Conservation (phyloP, 1,140 invertebrate species). For the Bombus impatiens region DNA sequence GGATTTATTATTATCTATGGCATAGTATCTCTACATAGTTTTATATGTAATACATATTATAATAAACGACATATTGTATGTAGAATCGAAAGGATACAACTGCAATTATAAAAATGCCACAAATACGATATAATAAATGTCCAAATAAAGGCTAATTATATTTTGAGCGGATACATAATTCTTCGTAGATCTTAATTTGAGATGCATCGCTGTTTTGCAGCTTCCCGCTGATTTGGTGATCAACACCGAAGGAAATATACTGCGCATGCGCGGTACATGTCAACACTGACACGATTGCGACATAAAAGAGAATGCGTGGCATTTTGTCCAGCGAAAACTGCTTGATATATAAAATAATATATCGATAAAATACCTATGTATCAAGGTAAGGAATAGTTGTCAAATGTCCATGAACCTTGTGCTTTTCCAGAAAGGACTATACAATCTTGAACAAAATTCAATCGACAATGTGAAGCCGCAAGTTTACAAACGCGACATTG, state of each 20-base stretch:
- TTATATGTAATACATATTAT: background rate
- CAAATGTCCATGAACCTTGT: background rate
- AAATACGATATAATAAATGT: background rate
- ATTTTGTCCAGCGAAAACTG: background rate
- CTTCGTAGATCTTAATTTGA: slow-evolving; percentile 57
- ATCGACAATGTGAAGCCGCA: slow-evolving; percentile 7
- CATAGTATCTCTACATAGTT: background rate
- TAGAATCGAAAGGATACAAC: background rate
- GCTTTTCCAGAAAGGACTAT: background rate
- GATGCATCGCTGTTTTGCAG: slow-evolving; percentile 23
- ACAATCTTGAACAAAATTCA: slow-evolving; percentile 1
- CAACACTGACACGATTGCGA: slow-evolving; percentile 52
- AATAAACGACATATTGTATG: background rate
- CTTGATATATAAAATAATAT: background rate
- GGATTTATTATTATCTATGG: background rate
- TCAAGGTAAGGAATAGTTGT: background rate
- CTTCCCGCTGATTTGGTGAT: slow-evolving; percentile 41
- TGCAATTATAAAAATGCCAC: background rate
- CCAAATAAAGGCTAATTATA: too few species aligned
- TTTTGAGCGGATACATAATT: slow-evolving; percentile 69
- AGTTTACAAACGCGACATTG: background rate
- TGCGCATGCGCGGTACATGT: slow-evolving; percentile 56
- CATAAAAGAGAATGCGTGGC: slow-evolving; percentile 42
- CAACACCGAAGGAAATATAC: background rate
- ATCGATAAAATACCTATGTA: background rate